Conservation (phyloP, 2,797 vertebrate species). For the Peromyscus aztecus region DNA sequence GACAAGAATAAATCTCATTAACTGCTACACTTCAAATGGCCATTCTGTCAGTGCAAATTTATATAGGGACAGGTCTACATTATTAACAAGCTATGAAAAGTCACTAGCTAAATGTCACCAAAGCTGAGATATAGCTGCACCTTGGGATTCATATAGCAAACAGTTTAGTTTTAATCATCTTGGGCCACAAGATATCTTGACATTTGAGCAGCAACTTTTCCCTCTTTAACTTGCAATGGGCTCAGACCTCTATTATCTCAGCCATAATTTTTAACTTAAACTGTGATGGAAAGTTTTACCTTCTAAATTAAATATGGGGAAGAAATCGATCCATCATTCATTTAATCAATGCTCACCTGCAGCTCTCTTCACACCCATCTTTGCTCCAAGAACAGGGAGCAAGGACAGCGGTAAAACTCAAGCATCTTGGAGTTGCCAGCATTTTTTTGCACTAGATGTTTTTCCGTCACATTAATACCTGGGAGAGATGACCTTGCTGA, state of each 20-base stretch:
- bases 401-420: constrained; percentile 80
- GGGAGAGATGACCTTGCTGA: constrained; percentile 70
- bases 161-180: constrained; percentile 91
- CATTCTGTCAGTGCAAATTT: constrained; percentile 89
- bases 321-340: constrained; percentile 83
- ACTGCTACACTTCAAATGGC: constrained; percentile 87
- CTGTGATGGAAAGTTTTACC: constrained; percentile 85
- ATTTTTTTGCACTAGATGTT: constrained; percentile 57
- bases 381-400: constrained; percentile 47
- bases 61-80: constrained; percentile 88
- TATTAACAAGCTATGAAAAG: constrained; percentile 91
- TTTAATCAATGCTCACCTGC: constrained; percentile 82
- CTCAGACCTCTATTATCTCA: constrained; percentile 86
- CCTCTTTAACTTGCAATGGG: constrained; percentile 86
- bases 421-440: constrained; percentile 51
- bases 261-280: constrained; percentile 87
- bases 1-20: constrained; percentile 90
- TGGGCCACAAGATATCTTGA: constrained; percentile 88
- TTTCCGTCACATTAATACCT: constrained; percentile 64
- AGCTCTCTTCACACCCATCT: background rate
- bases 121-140: constrained; percentile 87
- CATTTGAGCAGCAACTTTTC: constrained; percentile 89
- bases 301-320: constrained; percentile 87
- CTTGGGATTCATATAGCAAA: constrained; percentile 90
- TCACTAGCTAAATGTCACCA: constrained; percentile 89